Evolutionary conservation across 2,797 vertebrate species (phyloP).

Genomic region (Garrulus glandarius): DNA sequence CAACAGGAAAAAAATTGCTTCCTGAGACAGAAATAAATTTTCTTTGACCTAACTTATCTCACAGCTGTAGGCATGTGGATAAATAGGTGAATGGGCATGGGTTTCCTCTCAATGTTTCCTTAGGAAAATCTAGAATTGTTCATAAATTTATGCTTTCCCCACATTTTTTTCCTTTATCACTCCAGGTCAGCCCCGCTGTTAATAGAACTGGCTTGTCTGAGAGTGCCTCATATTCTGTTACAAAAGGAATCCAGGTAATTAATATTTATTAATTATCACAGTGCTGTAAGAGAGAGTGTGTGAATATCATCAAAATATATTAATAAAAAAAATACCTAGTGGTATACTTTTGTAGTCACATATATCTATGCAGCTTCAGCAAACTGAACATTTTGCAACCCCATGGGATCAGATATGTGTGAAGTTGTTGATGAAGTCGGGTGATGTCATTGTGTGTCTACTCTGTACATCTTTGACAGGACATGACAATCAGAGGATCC

Average conservation of each 20-base stretch:
- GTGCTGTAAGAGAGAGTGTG: background rate
- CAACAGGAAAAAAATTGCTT: background rate
- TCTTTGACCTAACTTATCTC: background rate
- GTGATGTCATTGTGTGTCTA: background rate
- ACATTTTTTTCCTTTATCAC: background rate
- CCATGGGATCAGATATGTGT: background rate
- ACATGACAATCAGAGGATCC: background rate
- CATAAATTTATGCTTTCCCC: background rate
- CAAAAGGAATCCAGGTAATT: background rate
- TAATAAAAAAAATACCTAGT: background rate
- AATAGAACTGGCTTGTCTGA: background rate
- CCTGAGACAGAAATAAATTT: background rate
- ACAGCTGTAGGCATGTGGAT: background rate
- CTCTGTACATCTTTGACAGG: background rate
- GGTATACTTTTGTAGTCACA: background rate
- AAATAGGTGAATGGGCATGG: background rate
- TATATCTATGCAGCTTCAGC: background rate
- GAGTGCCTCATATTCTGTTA: background rate
- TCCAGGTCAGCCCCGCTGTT: background rate
- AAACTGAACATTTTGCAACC: background rate
- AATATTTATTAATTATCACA: background rate
- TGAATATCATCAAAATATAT: background rate
- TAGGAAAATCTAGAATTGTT: background rate
- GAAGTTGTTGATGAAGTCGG: accelerated
- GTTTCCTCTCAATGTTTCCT: background rate